Evolutionary conservation across 2,113 vertebrate genomes (phyloP).

Genomic region (Bettongia penicillata): DNA sequence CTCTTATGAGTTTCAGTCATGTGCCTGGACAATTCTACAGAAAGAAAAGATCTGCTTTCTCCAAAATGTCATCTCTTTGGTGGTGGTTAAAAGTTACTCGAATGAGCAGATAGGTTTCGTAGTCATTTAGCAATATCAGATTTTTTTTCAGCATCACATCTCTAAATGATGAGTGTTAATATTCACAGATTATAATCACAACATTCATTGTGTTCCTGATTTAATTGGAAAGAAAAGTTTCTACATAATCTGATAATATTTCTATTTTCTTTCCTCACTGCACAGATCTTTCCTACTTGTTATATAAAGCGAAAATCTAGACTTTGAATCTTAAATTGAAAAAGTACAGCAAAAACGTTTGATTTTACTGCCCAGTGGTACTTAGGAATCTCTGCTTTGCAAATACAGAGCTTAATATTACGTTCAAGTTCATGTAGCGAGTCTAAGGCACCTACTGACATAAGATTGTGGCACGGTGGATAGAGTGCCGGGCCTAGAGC

Average conservation of each 20-base stretch:
- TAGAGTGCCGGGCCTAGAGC: not conserved
- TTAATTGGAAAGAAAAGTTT: slow-evolving; percentile 19
- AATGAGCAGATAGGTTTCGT: not conserved
- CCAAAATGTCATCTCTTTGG: not conserved
- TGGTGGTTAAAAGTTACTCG: not conserved
- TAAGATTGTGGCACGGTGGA: not conserved
- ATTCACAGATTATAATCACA: slow-evolving; percentile 13
- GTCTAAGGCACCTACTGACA: not conserved
- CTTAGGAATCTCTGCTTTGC: not conserved
- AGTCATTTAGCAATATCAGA: not conserved
- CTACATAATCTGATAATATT: slow-evolving; percentile 17
- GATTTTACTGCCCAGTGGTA: not conserved
- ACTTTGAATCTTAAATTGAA: not conserved
- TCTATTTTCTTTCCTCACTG: not conserved
- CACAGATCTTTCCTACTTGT: not conserved
- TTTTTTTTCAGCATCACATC: not conserved
- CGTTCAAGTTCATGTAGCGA: not conserved
- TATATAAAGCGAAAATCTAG: not conserved
- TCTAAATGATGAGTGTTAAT: not conserved
- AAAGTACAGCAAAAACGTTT: not conserved
- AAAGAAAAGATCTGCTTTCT: not conserved
- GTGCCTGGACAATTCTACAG: not conserved
- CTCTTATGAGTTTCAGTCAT: not conserved
- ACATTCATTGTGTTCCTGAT: slow-evolving; percentile 7
- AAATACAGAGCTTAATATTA: not conserved